These are phyloP conservation scores for Aphaenogaster rudis DNA, from an alignment of 1,140 invertebrate genomes.

Conservation along the genomic window DNA sequence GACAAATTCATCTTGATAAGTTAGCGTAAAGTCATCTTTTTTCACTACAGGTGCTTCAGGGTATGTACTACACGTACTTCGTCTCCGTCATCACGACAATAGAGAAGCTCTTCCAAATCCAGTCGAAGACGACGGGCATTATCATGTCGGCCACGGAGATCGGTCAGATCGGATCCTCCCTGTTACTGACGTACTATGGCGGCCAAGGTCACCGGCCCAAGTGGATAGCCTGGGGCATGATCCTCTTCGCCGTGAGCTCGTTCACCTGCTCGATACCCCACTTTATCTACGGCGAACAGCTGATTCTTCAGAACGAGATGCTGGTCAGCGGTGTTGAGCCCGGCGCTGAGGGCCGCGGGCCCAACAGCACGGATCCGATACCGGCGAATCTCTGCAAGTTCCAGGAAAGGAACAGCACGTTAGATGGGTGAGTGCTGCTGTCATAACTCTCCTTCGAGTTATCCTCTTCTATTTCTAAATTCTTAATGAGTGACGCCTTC, in stretches of 20 bases:
- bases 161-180: constrained; percentile 95
- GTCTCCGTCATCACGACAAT: constrained; percentile 98
- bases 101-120: constrained; percentile 98
- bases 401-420: constrained; percentile 76
- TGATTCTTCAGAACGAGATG: constrained; percentile 90
- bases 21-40: background rate
- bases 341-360: constrained; percentile 66
- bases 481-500: constrained; percentile 12
- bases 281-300: constrained; percentile 92
- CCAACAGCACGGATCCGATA: constrained; percentile 80
- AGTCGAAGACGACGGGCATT: constrained; percentile 97
- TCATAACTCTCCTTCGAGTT: background rate
- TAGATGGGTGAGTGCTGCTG: constrained; percentile 77
- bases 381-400: constrained; percentile 84
- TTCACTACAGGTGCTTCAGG: constrained; percentile 90
- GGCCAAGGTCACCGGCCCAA: constrained; percentile 97
- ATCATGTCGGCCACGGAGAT: constrained; percentile 98
- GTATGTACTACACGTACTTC: constrained; percentile 98
- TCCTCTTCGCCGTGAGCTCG: constrained; percentile 95
- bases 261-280: constrained; percentile 95
- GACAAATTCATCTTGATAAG: background rate
- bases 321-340: constrained; percentile 85
- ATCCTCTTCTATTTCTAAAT: constrained; percentile 31
- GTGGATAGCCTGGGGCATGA: constrained; percentile 98
- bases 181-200: constrained; percentile 97